Percentiles rank a stretch among this genome's conserved stretches.
phyloP scores from a whole-genome alignment of 1,140 invertebrate genomes.

The Pteromalus puparum region DNA sequence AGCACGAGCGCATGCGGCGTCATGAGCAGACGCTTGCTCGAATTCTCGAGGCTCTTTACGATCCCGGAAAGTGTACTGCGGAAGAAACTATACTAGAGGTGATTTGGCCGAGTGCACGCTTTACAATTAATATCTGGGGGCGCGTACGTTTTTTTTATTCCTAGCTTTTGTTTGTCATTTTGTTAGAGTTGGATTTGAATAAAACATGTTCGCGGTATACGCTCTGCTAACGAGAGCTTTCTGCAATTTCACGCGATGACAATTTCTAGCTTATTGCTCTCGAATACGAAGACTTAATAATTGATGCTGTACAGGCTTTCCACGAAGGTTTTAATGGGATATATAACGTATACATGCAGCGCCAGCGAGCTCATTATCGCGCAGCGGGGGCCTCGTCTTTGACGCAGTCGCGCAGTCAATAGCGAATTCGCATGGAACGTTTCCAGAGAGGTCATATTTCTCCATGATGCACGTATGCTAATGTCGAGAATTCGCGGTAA shows the following conservation, averaged over 20 bases:
- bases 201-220: not conserved
- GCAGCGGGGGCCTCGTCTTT: not conserved
- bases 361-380: not conserved
- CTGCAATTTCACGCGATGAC: not conserved
- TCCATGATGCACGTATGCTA: not conserved
- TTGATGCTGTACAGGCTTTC: no score
- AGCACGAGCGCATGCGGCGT: not conserved
- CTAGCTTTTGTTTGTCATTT: not conserved
- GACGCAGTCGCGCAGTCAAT: not conserved
- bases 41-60: not conserved
- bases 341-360: not conserved
- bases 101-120: not conserved
- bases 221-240: not conserved
- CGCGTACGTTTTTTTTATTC: no score
- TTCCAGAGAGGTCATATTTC: not conserved
- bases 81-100: not conserved
- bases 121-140: no score
- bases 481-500: not conserved
- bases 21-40: not conserved
- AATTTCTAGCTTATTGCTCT: not conserved
- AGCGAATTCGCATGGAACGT: not conserved
- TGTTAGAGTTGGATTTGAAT: not conserved
- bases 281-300: not conserved
- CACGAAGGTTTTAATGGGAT: not conserved
- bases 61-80: no score